Percentiles rank a stretch among this genome's conserved stretches.
These are phyloP conservation scores for Micromys minutus DNA, from an alignment of 2,113 vertebrate species.

Conservation along the genomic window DNA sequence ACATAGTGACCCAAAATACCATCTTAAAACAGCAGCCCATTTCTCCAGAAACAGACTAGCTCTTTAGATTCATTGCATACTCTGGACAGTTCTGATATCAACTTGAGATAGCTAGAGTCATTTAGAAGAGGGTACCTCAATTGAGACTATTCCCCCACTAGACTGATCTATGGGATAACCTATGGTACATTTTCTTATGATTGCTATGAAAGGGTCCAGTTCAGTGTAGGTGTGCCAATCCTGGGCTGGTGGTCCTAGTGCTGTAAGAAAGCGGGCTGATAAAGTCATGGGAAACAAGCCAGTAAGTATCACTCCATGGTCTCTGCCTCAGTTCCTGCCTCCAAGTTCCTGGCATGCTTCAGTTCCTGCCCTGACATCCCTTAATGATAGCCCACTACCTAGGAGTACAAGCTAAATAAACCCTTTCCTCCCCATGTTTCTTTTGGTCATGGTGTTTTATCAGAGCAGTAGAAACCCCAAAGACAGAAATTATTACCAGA, in stretches of 20 bases:
- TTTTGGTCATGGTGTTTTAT: neutral
- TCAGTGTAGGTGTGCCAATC: neutral
- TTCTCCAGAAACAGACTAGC: neutral
- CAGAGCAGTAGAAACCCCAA: neutral
- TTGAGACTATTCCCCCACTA: neutral
- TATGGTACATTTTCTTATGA: neutral
- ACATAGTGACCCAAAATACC: neutral
- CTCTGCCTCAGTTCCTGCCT: neutral
- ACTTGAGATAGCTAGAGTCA: neutral
- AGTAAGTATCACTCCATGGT: neutral
- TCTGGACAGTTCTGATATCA: neutral
- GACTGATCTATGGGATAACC: neutral
- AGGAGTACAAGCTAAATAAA: neutral
- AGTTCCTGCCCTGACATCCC: neutral
- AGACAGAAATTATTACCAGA: neutral
- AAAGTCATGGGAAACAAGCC: neutral
- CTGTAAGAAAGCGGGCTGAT: neutral
- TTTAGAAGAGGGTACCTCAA: neutral
- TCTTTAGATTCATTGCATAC: neutral
- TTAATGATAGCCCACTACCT: neutral
- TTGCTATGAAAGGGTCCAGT: neutral
- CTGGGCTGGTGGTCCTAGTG: neutral
- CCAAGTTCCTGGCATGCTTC: neutral
- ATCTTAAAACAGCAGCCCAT: neutral
- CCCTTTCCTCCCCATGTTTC: neutral